Evolutionary conservation across 2,113 vertebrate species (phyloP).

Genomic region (Dolichotis patagonum): DNA sequence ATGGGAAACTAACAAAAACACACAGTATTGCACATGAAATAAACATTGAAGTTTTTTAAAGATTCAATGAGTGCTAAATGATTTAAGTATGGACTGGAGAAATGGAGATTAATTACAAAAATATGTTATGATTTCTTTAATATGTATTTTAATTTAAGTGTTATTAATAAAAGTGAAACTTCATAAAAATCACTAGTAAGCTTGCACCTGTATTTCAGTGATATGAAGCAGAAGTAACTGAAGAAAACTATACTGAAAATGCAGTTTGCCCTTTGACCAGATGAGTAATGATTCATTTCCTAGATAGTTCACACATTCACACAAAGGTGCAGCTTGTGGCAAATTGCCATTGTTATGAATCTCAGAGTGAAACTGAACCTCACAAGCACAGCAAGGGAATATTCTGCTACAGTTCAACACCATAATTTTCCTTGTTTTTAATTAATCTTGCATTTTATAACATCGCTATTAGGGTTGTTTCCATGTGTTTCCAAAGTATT

Average conservation of each 20-base stretch:
- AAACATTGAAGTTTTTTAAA: not conserved
- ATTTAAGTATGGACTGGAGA: not conserved
- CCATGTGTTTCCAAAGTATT: conserved; percentile 5
- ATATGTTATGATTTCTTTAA: not conserved
- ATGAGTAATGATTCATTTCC: not conserved
- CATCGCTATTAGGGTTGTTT: not conserved
- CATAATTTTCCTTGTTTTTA: not conserved
- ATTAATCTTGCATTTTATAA: not conserved
- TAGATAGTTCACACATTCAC: not conserved
- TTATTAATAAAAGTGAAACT: not conserved
- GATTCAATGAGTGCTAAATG: not conserved
- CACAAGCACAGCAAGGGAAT: not conserved
- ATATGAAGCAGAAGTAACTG: too few species aligned
- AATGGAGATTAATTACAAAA: not conserved
- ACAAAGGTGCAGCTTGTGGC: not conserved
- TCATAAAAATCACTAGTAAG: not conserved
- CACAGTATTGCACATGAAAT: not conserved
- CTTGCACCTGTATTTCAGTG: not conserved
- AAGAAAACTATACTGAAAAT: not conserved
- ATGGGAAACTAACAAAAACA: not conserved
- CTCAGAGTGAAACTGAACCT: not conserved
- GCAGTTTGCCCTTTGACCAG: not conserved
- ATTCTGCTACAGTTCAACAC: not conserved
- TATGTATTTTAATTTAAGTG: not conserved
- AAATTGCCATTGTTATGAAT: not conserved